These are phyloP conservation scores for Notodonta ziczac DNA, from an alignment of 2,888 invertebrate species.

Conservation along the genomic window DNA sequence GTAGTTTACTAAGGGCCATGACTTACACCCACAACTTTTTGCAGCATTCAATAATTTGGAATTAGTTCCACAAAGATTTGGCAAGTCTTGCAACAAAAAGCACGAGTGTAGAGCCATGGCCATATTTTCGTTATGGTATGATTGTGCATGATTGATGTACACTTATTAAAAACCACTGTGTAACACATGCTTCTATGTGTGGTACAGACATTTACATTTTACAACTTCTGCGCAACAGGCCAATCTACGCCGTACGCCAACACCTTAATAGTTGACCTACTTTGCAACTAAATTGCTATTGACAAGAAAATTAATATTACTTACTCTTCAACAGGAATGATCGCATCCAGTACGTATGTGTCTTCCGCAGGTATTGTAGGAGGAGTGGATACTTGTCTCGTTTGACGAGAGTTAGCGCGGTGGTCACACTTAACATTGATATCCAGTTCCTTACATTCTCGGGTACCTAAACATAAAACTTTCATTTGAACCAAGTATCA, in stretches of 20 bases:
- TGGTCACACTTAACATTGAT: constrained; percentile 97
- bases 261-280: constrained; percentile 36
- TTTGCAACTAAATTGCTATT: not conserved
- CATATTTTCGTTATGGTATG: constrained; percentile 18
- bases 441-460: constrained; percentile 95
- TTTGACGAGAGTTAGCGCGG: constrained; percentile 86
- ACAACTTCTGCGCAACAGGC: constrained; percentile 25
- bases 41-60: not conserved
- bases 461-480: constrained; percentile 78
- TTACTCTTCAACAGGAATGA: constrained; percentile 94
- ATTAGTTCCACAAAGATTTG: not conserved
- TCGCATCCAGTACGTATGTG: constrained; percentile 92
- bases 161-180: constrained; percentile 25
- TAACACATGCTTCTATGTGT: constrained; percentile 51
- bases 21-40: not conserved
- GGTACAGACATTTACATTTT: constrained; percentile 34
- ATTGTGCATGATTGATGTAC: constrained; percentile 21
- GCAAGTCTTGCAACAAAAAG: constrained; percentile 7
- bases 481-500: not conserved
- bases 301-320: constrained; percentile 57
- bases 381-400: constrained; percentile 84
- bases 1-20: not conserved
- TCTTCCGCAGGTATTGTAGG: constrained; percentile 88
- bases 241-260: constrained; percentile 43
- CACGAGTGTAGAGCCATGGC: not conserved